These are phyloP conservation scores for Triplophysa bombifrons DNA, from an alignment of 2,797 vertebrate genomes.

Conservation along the genomic window DNA sequence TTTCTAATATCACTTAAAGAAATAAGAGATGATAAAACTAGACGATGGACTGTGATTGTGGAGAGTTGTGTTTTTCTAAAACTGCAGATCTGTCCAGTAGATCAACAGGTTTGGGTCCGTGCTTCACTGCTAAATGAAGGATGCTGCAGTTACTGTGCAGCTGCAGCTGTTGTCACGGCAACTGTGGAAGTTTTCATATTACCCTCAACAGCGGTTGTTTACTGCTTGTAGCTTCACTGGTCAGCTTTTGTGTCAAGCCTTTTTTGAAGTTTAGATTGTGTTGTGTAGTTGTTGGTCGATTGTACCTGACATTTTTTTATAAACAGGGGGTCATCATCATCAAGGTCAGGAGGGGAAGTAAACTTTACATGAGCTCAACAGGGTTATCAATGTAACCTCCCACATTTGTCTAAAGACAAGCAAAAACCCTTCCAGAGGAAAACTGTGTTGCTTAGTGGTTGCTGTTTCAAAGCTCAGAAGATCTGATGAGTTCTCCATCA, in stretches of 20 bases:
- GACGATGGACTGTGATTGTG: too few species aligned
- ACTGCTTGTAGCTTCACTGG: background rate
- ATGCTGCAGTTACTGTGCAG: background rate
- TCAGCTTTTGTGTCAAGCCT: background rate
- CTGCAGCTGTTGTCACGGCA: slow-evolving; percentile 1
- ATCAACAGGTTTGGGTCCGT: background rate
- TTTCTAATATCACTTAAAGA: too few species aligned
- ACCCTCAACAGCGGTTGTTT: background rate
- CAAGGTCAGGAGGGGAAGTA: too few species aligned
- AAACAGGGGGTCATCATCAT: background rate
- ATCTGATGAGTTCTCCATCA: too few species aligned
- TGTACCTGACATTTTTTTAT: background rate
- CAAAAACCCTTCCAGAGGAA: too few species aligned
- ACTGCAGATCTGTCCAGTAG: background rate
- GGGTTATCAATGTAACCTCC: too few species aligned
- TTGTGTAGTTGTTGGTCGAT: background rate
- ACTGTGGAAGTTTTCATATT: background rate
- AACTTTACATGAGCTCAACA: too few species aligned
- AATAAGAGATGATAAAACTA: too few species aligned
- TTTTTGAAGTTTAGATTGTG: background rate
- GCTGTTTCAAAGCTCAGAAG: too few species aligned
- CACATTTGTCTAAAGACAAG: too few species aligned
- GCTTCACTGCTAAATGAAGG: background rate
- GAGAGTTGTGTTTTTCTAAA: background rate
- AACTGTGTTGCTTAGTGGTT: too few species aligned